Conservation (phyloP, 2,113 vertebrate genomes). For the Oreocharis arfaki region DNA sequence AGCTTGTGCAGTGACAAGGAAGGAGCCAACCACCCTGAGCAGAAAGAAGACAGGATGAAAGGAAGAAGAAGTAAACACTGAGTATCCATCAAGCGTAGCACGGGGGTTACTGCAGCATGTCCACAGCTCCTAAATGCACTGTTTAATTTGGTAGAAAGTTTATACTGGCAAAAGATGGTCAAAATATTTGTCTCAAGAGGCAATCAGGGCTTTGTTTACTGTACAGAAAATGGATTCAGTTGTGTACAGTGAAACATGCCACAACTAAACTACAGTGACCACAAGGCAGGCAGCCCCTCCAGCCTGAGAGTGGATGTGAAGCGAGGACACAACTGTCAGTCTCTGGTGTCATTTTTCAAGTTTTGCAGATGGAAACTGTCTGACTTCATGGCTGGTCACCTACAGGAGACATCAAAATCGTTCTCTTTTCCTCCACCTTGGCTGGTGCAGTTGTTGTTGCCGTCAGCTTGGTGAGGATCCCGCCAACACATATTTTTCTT, state of each 20-base stretch:
- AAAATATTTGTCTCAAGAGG: background rate
- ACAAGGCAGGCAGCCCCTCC: background rate
- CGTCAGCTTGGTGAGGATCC: background rate
- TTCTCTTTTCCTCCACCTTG: background rate
- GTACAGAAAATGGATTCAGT: background rate
- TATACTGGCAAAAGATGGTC: background rate
- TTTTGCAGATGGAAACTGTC: background rate
- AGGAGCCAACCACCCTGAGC: background rate
- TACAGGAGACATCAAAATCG: background rate
- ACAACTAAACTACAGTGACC: background rate
- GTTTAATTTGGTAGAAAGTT: background rate
- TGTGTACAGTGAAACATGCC: background rate
- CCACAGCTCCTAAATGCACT: background rate
- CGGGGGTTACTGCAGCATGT: accelerated
- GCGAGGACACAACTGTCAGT: background rate
- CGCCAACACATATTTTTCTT: background rate
- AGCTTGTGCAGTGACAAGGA: background rate
- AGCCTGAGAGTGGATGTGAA: background rate
- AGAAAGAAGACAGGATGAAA: background rate
- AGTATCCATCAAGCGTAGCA: background rate
- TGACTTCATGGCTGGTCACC: background rate
- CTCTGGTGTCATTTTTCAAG: background rate
- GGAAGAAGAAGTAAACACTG: background rate
- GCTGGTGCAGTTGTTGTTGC: background rate
- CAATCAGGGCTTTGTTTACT: background rate